Evolutionary conservation across 2,113 vertebrate genomes (phyloP).

Genomic region (Prochilodus magdalenae): DNA sequence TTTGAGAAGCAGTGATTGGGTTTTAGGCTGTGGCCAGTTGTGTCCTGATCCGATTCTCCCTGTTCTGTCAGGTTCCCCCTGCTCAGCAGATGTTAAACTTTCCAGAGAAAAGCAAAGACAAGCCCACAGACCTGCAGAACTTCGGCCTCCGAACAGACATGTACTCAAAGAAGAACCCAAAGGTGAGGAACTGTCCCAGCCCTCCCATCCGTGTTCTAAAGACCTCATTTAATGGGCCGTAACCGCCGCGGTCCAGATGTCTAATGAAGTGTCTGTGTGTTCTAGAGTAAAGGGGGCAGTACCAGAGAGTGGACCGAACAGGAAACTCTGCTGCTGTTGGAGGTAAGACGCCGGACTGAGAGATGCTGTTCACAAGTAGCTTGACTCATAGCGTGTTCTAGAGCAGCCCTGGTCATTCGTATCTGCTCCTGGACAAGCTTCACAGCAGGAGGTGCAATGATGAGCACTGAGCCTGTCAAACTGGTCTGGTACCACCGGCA

Average conservation of each 20-base stretch:
- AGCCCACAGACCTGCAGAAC: constrained; percentile 92
- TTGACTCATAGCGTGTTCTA: too few relatives aligned
- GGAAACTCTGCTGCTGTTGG: constrained; percentile 92
- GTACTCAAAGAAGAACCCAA: constrained; percentile 92
- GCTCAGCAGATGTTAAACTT: constrained; percentile 94
- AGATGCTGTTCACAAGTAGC: not conserved
- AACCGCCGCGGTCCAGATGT: too few relatives aligned
- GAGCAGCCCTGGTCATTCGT: too few relatives aligned
- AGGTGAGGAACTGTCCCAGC: constrained; percentile 70
- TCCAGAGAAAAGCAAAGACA: constrained; percentile 92
- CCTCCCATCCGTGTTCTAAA: not conserved
- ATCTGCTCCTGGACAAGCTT: too few relatives aligned
- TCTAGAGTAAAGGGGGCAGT: constrained; percentile 86
- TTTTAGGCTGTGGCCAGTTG: not conserved
- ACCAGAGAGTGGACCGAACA: constrained; percentile 97
- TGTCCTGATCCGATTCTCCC: not conserved
- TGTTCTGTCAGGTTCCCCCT: constrained; percentile 82
- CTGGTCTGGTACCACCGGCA: too few relatives aligned
- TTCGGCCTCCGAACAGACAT: constrained; percentile 94
- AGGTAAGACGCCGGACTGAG: constrained; percentile 76
- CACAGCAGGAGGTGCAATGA: too few relatives aligned
- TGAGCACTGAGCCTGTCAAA: too few relatives aligned
- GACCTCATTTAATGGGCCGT: not conserved
- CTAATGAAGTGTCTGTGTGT: not conserved
- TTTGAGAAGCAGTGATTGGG: too few relatives aligned